Evolutionary conservation across 2,888 invertebrate species (phyloP), one percentile per base, ranked within the genome.

Genomic region (Drosophila meridionalis): DNA sequence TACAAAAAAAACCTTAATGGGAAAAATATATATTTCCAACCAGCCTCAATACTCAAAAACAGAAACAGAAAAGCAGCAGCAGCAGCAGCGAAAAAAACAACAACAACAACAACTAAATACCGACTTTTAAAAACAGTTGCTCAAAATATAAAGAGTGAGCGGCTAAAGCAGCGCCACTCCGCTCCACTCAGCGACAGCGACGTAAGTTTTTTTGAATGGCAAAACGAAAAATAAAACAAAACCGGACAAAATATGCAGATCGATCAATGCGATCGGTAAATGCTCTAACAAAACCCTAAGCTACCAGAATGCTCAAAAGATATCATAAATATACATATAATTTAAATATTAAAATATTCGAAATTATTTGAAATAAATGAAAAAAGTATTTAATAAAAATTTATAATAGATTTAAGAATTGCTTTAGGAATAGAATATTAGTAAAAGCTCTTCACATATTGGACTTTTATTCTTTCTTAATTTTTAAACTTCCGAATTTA

Each of bases 1-100:
- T 91, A 52, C 50, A 52, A 89, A 87, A 89, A 83, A 92, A 90
- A 85, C 89, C 89, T 90, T 83, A 83, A 89, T 84, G 86, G 85
- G 86, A 83, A 88, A 83, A 86, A 85, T 85, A 82, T 85, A 86
- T 67, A 68, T 68, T 85, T 88, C 82, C 83, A 82, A 74, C 77
- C 69, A 77, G 77, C 83, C 65, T 73, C 73, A 71, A 76, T 61
- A 71, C 68, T 80, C 79, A 76, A 69, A 72, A 85, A 52, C 57
- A 52, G 50, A 67, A 63, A 60, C 45, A 63, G 68, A 73, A 73
- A 83, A 60, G 59, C 56, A 52, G 34, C 14, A 32, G 8, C 3
- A 8, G 32, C 32, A 30, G 40, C 42, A 50, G 32, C 12, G 53
- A 45, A 47, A 65, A 64, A 30, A 50, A 40, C 20, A 43, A 45